Evolutionary conservation across 2,113 vertebrate species (phyloP).

Genomic region (Passer domesticus): DNA sequence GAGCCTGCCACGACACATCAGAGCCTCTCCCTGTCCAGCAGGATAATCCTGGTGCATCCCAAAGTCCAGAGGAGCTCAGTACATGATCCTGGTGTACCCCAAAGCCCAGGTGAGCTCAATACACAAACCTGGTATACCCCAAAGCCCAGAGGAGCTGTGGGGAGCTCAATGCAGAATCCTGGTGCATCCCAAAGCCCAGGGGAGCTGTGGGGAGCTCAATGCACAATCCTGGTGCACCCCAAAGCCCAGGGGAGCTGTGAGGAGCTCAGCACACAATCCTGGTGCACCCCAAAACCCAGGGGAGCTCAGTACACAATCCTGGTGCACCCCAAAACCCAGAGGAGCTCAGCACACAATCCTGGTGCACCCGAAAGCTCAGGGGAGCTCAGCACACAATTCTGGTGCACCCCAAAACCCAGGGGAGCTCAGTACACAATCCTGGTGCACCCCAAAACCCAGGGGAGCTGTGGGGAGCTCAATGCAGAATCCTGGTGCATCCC

Average conservation of each 20-base stretch:
- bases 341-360: too few species aligned
- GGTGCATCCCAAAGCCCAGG: not conserved
- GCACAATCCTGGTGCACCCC: not conserved
- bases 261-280: too few species aligned
- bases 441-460: not conserved
- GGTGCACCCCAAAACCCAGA: too few species aligned
- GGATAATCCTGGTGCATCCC: accelerated
- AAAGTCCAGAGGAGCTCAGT: too few species aligned
- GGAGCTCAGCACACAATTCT: not conserved
- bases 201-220: not conserved
- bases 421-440: not conserved
- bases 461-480: not conserved
- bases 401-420: not conserved
- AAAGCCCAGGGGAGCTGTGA: not conserved
- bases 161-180: not conserved
- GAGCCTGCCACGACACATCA: too few species aligned
- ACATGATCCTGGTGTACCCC: too few species aligned
- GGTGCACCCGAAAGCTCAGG: not conserved
- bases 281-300: too few species aligned
- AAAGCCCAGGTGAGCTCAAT: too few species aligned
- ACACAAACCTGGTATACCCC: too few species aligned
- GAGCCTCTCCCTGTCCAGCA: not conserved
- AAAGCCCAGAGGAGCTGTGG: too few species aligned
- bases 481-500: accelerated
- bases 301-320: too few species aligned